Conservation (phyloP, 1,140 invertebrate genomes). For the Daktulosphaira vitifoliae region DNA sequence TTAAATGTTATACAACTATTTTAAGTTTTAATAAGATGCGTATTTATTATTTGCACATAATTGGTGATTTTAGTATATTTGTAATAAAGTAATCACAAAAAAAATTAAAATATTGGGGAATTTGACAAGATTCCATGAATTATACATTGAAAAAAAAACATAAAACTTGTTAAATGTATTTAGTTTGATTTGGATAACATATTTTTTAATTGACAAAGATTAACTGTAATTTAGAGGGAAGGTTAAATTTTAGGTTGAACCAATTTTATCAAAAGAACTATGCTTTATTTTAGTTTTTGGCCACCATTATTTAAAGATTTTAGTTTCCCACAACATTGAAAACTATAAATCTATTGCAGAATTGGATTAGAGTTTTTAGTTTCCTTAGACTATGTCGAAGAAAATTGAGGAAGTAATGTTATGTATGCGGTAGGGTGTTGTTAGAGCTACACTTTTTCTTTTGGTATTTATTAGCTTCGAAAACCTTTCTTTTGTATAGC, state of each 20-base stretch:
- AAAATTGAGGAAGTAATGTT: too few relatives aligned
- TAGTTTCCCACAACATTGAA: constrained; percentile 58
- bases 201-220: too few relatives aligned
- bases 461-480: not conserved
- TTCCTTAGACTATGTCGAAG: constrained; percentile 70
- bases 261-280: not conserved
- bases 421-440: not conserved
- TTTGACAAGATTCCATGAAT: too few relatives aligned
- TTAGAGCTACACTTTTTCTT: not conserved
- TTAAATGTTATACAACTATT: too few relatives aligned
- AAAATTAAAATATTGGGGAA: too few relatives aligned
- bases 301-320: not conserved
- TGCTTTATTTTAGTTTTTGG: not conserved
- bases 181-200: too few relatives aligned
- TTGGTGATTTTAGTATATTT: too few relatives aligned
- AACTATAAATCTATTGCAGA: constrained; percentile 57
- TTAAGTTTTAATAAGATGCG: too few relatives aligned
- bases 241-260: not conserved
- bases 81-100: too few relatives aligned
- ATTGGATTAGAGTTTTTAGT: constrained; percentile 79
- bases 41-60: too few relatives aligned
- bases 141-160: too few relatives aligned
- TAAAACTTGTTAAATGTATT: too few relatives aligned
- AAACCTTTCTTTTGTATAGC: not conserved
- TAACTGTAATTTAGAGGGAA: not conserved